Evolutionary conservation across 2,888 invertebrate species (phyloP).

Genomic region (Eristalinus sepulchralis): DNA sequence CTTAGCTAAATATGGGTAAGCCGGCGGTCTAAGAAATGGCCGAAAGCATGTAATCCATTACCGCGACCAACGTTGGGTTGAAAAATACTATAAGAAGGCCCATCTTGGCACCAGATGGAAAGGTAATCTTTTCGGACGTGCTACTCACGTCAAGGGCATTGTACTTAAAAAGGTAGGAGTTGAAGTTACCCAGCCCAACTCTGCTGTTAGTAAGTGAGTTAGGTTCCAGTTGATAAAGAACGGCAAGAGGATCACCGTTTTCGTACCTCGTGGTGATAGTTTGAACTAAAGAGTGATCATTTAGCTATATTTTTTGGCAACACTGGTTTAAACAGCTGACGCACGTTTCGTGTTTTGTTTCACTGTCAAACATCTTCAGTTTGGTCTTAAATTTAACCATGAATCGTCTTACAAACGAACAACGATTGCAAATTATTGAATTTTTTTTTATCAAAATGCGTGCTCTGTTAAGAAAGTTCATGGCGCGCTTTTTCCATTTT

Average conservation of each 20-base stretch:
- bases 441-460: too few relatives aligned
- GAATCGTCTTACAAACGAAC: too few relatives aligned
- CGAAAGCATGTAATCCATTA: constrained; percentile 99
- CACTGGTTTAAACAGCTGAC: too few relatives aligned
- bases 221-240: constrained; percentile 99
- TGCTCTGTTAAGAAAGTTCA: too few relatives aligned
- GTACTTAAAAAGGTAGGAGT: constrained; percentile 99
- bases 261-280: constrained; percentile 99
- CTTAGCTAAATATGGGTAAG: constrained; percentile 84
- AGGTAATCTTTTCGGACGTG: constrained; percentile 99
- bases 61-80: constrained; percentile 99
- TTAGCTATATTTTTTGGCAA: too few relatives aligned
- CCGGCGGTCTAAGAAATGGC: constrained; percentile 99
- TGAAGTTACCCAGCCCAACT: constrained; percentile 99
- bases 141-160: constrained; percentile 99
- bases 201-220: constrained; percentile 98
- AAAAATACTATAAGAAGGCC: constrained; percentile 99
- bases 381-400: too few relatives aligned
- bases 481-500: too few relatives aligned
- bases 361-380: too few relatives aligned
- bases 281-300: too few relatives aligned
- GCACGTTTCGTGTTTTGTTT: too few relatives aligned
- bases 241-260: constrained; percentile 99
- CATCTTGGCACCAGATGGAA: constrained; percentile 99
- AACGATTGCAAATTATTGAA: too few relatives aligned